These are phyloP conservation scores for Mesocricetus auratus DNA, from an alignment of 2,113 vertebrate genomes.

Conservation along the genomic window DNA sequence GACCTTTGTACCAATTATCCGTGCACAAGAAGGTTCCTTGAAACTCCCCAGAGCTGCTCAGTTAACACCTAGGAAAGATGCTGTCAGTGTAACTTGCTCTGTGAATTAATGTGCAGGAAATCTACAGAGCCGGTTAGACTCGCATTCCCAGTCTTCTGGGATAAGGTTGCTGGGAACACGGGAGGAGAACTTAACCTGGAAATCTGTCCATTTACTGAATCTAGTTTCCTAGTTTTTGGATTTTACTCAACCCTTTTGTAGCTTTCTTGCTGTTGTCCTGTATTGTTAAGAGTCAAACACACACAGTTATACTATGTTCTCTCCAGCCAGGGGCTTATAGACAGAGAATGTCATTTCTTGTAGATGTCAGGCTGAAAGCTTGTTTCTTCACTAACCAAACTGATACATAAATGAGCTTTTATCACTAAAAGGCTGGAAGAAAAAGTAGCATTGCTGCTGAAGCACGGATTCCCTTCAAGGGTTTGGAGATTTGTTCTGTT, in stretches of 20 bases:
- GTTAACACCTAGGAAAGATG: not conserved
- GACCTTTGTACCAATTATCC: not conserved
- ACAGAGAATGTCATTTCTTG: not conserved
- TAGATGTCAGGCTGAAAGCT: not conserved
- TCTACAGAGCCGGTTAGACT: not conserved
- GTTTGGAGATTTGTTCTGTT: not conserved
- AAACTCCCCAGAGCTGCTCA: not conserved
- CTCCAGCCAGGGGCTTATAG: not conserved
- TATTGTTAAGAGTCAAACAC: not conserved
- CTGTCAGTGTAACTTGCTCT: not conserved
- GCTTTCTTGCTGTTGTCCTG: not conserved
- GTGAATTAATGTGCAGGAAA: not conserved
- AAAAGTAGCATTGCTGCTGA: not conserved
- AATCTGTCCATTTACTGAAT: not conserved
- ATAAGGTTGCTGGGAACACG: not conserved
- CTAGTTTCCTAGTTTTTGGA: not conserved
- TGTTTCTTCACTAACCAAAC: slow-evolving; percentile 16
- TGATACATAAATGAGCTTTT: not conserved
- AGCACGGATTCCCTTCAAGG: not conserved
- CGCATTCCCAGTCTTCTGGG: not conserved
- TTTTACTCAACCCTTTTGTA: not conserved
- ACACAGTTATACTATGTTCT: not conserved
- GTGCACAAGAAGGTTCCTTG: not conserved
- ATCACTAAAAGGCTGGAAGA: not conserved
- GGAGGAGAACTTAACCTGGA: not conserved